Base-by-base conservation (phyloP, 1,140 invertebrate genomes). In the Vanessa tameamea region DNA sequence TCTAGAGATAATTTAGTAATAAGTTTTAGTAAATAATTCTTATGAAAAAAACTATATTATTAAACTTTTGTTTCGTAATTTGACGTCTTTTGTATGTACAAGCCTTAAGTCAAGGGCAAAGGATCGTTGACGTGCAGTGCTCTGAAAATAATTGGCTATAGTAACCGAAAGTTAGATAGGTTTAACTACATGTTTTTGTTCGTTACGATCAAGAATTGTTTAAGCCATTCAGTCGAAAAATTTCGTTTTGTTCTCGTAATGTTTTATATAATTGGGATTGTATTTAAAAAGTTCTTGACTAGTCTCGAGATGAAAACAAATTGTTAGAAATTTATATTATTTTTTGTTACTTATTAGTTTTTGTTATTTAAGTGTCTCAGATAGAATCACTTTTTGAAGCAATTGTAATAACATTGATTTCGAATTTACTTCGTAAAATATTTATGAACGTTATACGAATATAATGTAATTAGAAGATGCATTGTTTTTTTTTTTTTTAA, bases 51-150 rank as follows among this genome's bases (percentile, higher is more conserved):
- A 4, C 0, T 31, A 31, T 31, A 31, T 4, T 6, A 31, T 31
- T 4, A 6, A 31, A 3, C 26, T 31, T 31, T 31, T 31, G 26
- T 31, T 31, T 31, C 3, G 6, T 31, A 4, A 31, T 31, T 31
- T 20, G 20, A 37, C 7, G 31, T 37, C 31, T 37, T 1, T 43
- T 43, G 37, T 43, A 11, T 43, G 37, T 43, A 9, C 37, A 8
- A 43, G 37, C 37, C 37, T 43, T 6, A 75, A 57, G 55, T 31
- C 57, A 61, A 61, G 57, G 57, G 12, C 31, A 61, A 61, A 61
- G 57, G 26, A 15, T 61, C 57, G 14, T 31, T 61, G 14, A 16
- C 26, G 26, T 37, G 43, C 57, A 15, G 26, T 37, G 26, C 57
- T 7, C 57, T 61, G 23, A 59, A 61, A 61, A 61, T 61, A 61